phyloP scores from a whole-genome alignment of 2,888 invertebrate species.

The Amblyjoppa fuscipennis region DNA sequence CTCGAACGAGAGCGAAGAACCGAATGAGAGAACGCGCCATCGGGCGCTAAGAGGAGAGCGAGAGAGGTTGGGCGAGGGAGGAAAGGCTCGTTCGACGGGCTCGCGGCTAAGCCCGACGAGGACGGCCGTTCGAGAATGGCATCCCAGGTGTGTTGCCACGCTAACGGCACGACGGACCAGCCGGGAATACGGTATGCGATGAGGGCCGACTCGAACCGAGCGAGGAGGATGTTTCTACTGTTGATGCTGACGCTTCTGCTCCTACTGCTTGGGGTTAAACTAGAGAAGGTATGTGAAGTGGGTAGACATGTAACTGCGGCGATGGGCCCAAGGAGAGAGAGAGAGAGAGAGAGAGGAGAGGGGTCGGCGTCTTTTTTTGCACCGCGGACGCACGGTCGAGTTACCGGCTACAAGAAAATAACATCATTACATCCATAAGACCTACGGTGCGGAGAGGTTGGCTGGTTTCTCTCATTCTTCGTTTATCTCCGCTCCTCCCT shows the following conservation, averaged over 20 bases:
- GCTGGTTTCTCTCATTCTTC: neutral
- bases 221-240: slow-evolving; percentile 16
- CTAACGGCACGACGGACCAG: slow-evolving; percentile 75
- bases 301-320: slow-evolving; percentile 75
- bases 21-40: neutral
- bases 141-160: slow-evolving; percentile 74
- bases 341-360: neutral
- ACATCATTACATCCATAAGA: slow-evolving; percentile 80
- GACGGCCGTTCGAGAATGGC: slow-evolving; percentile 67
- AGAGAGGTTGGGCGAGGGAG: slow-evolving; percentile 34
- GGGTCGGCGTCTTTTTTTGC: slow-evolving; percentile 45
- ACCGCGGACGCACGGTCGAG: slow-evolving; percentile 66
- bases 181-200: slow-evolving; percentile 76
- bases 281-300: slow-evolving; percentile 76
- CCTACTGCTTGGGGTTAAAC: slow-evolving; percentile 60
- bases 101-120: slow-evolving; percentile 16
- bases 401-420: slow-evolving; percentile 80
- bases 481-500: slow-evolving; percentile 3
- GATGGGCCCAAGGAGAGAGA: neutral
- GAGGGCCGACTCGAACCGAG: slow-evolving; percentile 35
- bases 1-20: slow-evolving; percentile 4
- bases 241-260: slow-evolving; percentile 7
- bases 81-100: slow-evolving; percentile 13
- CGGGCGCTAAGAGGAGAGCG: neutral
- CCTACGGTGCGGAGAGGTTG: slow-evolving; percentile 49